Percentiles rank a stretch among this genome's conserved stretches.
phyloP scores from a whole-genome alignment of 1,140 invertebrate species.

The Meteorus sp. region DNA sequence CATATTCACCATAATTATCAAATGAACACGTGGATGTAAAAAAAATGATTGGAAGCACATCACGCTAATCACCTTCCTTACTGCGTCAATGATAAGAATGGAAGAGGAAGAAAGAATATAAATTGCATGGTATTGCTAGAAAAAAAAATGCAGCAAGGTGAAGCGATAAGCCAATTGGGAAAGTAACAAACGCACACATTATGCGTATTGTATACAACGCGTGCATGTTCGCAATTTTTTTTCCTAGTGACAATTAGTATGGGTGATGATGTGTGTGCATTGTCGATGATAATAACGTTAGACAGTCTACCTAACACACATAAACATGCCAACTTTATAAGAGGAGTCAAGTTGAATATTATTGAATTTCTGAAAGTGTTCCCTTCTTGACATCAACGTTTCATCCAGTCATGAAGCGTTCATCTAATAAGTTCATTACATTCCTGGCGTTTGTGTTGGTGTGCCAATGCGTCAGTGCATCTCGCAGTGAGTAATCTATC shows the following conservation, averaged over 20 bases:
- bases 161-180: background rate
- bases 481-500: background rate
- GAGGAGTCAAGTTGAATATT: background rate
- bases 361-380: background rate
- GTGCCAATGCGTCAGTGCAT: conserved; percentile 2
- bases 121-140: background rate
- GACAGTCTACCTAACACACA: background rate
- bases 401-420: conserved; percentile 1
- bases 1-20: too few relatives aligned
- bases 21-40: too few relatives aligned
- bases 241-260: too few relatives aligned
- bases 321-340: conserved; percentile 7
- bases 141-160: background rate
- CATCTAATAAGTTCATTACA: background rate
- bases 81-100: too few relatives aligned
- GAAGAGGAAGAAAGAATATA: too few relatives aligned
- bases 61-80: too few relatives aligned
- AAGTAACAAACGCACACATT: background rate
- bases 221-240: background rate
- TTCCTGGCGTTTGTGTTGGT: conserved; percentile 7
- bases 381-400: background rate
- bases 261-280: background rate
- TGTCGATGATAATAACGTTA: background rate
- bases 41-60: too few relatives aligned
- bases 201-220: background rate